Evolutionary conservation across 30 jellyfish, hydroid and myxozoan genomes (phyloP), one percentile per base, ranked within the genome.

Genomic region (Sanderia malayensis): DNA sequence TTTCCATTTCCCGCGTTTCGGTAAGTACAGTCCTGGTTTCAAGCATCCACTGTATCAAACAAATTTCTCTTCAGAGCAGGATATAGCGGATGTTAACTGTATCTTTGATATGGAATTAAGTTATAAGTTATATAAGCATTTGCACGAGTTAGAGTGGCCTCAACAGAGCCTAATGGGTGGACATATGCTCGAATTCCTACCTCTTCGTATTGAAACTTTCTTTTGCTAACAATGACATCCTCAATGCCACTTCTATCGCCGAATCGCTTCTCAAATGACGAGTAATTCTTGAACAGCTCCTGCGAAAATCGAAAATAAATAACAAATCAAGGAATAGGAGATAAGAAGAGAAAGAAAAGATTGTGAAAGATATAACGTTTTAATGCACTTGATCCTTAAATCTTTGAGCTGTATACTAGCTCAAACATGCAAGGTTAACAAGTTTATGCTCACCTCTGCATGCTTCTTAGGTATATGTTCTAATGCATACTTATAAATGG

Each of bases 231-330:
- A 21, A 92, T 92, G 30, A 92, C 99, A 79, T 92, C 96, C 66
- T 92, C 99, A 26, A 92, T 86, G 44, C 96, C 99, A 68, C 94
- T 71, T 44, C 99, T 77, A 67, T 92, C 99, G 33, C 99, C 99
- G 71, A 70, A 86, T 11, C 99, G 85, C 75, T 92, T 92, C 67
- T 92, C 99, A 60, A 92, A 92, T 20, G 84, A 71, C 2, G 96
- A 62, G 37, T 84, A 92, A 66, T 92, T 81, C 46, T 92, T 86
- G 61, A 92, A 91, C 44, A 91, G 80, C n/a, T 79, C 95, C 98
- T 91, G 37, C 4, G 57, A 30, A 26, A 7, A 67, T 24, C 61
- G 34, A 24, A 11, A 37, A 11, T 2, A 30, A 4, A 32, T 2
- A 17, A 25, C 17, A 64, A 64, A 31, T 37, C 1, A 61, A 25